Evolutionary conservation across 2,888 invertebrate genomes (phyloP), one percentile per base, ranked within the genome.

Genomic region (Caenorhabditis parvicauda): DNA sequence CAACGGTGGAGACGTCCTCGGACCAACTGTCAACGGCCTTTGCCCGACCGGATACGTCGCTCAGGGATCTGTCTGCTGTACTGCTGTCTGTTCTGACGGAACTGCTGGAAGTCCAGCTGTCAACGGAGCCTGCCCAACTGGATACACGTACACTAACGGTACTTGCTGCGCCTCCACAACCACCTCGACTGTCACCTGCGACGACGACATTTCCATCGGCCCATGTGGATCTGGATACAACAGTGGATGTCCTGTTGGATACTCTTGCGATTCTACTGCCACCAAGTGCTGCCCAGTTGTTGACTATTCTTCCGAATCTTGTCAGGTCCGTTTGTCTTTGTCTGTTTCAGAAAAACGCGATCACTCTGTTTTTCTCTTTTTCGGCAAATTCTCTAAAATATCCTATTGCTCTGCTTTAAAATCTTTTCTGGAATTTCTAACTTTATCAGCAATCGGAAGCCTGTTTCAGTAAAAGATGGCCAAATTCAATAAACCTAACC

Each of bases 21-120:
- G 79, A n/a, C 70, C 72, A 44, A 74, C 77, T 56, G 73, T 77
- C 58, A 80, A 78, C 65, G 77, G 77, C 37, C 72, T 72, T 39
- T 80, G 80, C 59, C 76, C 77, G 41, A 59, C 64, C 48, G 78
- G 78, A 39, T 72, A 71, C 60, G 71, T 70, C 45, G 71, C 67
- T 28, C 68, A 72, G 51, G 69, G 69, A 59, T 68, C 60, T 48
- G 57, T 72, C 47, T 76, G 76, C 66, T 76, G 77, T 60, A 67
- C 70, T 1, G 59, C 67, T 27, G 47, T 54, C 22, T 65, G 70
- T 42, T 4, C 65, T 29, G 69, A 69, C 32, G 69, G 69, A 51
- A 49, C 64, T 12, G 49, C 65, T 37, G 64, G 63, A 44, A 54
- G 55, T 3, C 50, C 62, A 9, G 24, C 61, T 7, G 63, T 64